Base-by-base conservation (phyloP, 2,888 invertebrate genomes). In the Unio delphinus region DNA sequence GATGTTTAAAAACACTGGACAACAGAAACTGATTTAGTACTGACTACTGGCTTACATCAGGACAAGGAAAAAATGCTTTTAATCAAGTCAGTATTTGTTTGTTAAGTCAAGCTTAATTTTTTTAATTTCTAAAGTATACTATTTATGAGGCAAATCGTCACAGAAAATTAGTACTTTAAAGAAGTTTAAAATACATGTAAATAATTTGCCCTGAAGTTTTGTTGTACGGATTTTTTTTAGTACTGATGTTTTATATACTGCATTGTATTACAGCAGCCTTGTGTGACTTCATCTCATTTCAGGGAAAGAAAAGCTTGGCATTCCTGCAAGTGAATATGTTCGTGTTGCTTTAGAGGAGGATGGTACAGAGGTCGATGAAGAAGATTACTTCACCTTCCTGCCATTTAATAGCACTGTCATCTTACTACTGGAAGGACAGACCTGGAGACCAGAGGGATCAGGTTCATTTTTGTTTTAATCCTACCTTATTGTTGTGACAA, bases 331-430 rank as follows among this genome's bases (percentile, higher is more conserved):
- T 6, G 77, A 76, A 55, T 30, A 23, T 4, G 72, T 85, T 11
- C 81, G 94, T 67, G 94, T 97, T 71, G 96, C 96, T 58, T 91
- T 97, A 80, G 97, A 97, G 89, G 94, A 93, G 64, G 97, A 97
- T 91, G 97, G 97, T 55, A 97, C 97, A 0, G 97, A 97, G 92
- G 95, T 97, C 65, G 97, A 97, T 84, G 97, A 97, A 87, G 97
- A 97, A 89, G 96, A 96, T 89, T 97, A 97, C 90, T 97, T 97
- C 90, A 94, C 94, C 64, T 96, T 96, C 4, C 91, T 97, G 76
- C 96, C 96, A 83, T 94, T 94, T 78, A 95, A 97, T 86, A 95
- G 96, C 63, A 84, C 83, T 5, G 69, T 87, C 17, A 80, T 87
- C 75, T 60, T 87, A 54, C 79, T 87, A 15, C 56, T 65, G 57